Evolutionary conservation across 2,888 invertebrate species (phyloP), one percentile per base, ranked within the genome.

Genomic region (Ornithoptera priamus): DNA sequence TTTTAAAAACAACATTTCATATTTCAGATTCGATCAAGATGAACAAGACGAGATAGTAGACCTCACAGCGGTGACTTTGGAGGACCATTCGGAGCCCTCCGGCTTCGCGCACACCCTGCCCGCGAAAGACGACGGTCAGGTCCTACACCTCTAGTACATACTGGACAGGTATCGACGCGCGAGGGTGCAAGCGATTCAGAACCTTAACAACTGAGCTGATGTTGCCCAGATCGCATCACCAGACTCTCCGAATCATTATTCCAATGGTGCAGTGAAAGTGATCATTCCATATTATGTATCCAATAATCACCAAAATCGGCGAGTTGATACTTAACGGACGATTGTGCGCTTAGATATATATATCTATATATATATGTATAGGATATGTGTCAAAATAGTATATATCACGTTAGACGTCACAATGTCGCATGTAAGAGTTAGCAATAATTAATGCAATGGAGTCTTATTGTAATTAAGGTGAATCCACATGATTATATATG

Each of bases 41-140:
- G 98, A 98, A 81, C 96, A 97, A 80, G 98, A 98, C 83, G 98
- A 98, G 88, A 96, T 98, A 68, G 96, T 97, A 39, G 98, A 98
- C 90, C 93, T 98, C 66, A 98, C 97, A 7, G 95, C 95, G 0
- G 94, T 95, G 3, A 95, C 95, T 1, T 83, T 94, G 15, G 94
- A 94, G 61, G 94, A 95, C 59, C 85, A 65, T 12, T 81, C 86
- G 0, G 85, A 86, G 39, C 75, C 81, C 12, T 73, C 80, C 0
- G 69, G 76, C 6, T 84, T 82, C 78, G 80, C 83, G 1, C 85
- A 84, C 73, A 72, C 85, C 20, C 69, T 79, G 20, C 85, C 90
- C 7, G 84, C 85, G 64, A 87, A 92, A 72, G 93, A 93, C 80
- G 93, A 93, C 75, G 93, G 93, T 0, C 93, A 93, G 69, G 90